A percentile compares a stretch with the other conserved stretches of the same genome.
Conservation (phyloP, 2,888 invertebrate genomes). For the Tipula unca region DNA sequence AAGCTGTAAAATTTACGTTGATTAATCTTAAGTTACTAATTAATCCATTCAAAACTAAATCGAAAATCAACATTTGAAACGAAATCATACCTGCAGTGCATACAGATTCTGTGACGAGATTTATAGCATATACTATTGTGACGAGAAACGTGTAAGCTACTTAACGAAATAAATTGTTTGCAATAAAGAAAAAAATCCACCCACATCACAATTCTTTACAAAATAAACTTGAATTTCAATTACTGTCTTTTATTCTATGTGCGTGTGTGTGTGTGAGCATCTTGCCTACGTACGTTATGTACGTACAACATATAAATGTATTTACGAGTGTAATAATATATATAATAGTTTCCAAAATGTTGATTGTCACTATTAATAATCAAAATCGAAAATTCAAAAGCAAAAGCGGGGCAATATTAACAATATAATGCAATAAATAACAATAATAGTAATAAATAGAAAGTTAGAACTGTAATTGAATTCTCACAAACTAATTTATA, state of each 20-base stretch:
- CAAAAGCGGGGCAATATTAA: background rate
- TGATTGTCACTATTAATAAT: background rate
- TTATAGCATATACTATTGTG: background rate
- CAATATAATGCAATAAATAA: background rate
- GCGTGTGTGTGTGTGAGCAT: too few species aligned
- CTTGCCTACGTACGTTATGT: background rate
- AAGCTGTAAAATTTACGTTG: too few species aligned
- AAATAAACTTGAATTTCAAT: background rate
- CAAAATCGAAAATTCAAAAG: background rate
- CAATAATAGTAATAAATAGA: background rate
- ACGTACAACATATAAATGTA: background rate
- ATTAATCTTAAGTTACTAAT: too few species aligned
- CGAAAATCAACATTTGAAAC: too few species aligned
- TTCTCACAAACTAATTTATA: constrained; percentile 14
- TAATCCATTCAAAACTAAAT: too few species aligned
- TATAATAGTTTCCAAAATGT: background rate
- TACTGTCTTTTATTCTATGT: background rate
- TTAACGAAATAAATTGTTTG: background rate
- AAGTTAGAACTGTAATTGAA: background rate
- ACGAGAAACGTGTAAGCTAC: background rate
- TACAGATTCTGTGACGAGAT: too few species aligned
- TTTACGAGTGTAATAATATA: background rate
- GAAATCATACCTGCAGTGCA: too few species aligned
- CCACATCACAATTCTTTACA: background rate
- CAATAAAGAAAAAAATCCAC: background rate